These are phyloP conservation scores for Polypedilum vanderplanki DNA, from an alignment of 1,140 invertebrate species.

Conservation along the genomic window DNA sequence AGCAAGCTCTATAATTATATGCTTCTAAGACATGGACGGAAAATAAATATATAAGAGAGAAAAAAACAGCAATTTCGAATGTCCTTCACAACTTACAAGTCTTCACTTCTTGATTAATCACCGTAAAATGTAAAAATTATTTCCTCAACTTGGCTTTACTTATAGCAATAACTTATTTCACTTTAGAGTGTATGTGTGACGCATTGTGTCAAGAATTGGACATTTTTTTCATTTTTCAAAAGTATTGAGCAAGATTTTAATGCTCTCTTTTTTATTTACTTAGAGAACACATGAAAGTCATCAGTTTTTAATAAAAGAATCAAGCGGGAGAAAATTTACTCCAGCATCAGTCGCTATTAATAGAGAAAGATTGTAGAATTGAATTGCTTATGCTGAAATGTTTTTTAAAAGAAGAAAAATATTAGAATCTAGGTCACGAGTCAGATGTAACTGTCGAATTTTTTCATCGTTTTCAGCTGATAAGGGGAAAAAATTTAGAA, in stretches of 20 bases:
- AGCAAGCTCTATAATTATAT: background rate
- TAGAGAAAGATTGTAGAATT: background rate
- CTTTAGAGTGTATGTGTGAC: background rate
- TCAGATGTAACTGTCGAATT: slow-evolving; percentile 10
- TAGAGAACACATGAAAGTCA: slow-evolving; percentile 17
- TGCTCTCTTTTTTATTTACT: background rate
- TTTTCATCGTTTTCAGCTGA: background rate
- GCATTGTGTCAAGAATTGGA: background rate
- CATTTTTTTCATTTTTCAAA: background rate
- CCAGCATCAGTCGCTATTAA: background rate
- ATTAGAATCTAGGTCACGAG: background rate
- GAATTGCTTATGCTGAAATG: too few species aligned
- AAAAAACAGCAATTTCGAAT: slow-evolving; percentile 6
- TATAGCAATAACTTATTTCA: background rate
- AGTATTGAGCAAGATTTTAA: background rate
- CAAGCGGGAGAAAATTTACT: background rate
- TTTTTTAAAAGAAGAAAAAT: too few species aligned
- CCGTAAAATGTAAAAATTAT: slow-evolving; percentile 14
- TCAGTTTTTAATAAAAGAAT: background rate
- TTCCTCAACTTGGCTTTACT: background rate
- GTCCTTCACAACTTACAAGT: slow-evolving; percentile 17
- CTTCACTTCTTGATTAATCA: slow-evolving; percentile 14
- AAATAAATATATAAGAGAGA: background rate
- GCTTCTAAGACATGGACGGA: background rate
- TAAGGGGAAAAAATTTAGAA: background rate